A percentile compares a stretch with the other conserved stretches of the same genome.
Conservation (phyloP, 2,888 invertebrate genomes). For the Ectemnius lituratus region DNA sequence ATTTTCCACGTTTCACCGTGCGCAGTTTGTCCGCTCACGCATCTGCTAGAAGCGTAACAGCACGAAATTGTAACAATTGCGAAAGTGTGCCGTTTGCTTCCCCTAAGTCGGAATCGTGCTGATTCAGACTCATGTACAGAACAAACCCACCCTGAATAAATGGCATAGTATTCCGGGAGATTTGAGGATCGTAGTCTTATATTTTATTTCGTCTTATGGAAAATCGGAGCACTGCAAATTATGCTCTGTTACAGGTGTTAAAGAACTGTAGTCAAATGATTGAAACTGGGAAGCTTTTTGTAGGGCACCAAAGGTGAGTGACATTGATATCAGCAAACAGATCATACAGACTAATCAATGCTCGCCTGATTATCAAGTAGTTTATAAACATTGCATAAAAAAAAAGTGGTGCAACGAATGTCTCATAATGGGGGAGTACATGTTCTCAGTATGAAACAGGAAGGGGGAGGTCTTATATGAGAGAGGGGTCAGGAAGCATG, state of each 20-base stretch:
- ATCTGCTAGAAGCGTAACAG: no score
- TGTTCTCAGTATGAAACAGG: conserved; percentile 9
- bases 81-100: no score
- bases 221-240: no score
- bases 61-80: no score
- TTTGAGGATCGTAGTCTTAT: no score
- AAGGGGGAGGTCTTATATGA: conserved; percentile 23
- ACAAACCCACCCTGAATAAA: no score
- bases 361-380: background rate
- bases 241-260: conserved; percentile 80
- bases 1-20: background rate
- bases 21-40: no score
- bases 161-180: no score
- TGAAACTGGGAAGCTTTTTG: conserved; percentile 94
- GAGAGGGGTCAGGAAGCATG: conserved; percentile 50
- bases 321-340: background rate
- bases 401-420: background rate
- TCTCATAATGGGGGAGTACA: background rate
- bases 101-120: no score
- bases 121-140: no score
- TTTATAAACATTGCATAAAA: conserved; percentile 1
- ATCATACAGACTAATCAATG: conserved; percentile 8
- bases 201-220: no score
- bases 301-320: conserved; percentile 92
- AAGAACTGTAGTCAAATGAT: conserved; percentile 94